A percentile compares a stretch with the other conserved stretches of the same genome.
Conservation (phyloP, 1,140 invertebrate species). For the Trichonephila clavata region DNA sequence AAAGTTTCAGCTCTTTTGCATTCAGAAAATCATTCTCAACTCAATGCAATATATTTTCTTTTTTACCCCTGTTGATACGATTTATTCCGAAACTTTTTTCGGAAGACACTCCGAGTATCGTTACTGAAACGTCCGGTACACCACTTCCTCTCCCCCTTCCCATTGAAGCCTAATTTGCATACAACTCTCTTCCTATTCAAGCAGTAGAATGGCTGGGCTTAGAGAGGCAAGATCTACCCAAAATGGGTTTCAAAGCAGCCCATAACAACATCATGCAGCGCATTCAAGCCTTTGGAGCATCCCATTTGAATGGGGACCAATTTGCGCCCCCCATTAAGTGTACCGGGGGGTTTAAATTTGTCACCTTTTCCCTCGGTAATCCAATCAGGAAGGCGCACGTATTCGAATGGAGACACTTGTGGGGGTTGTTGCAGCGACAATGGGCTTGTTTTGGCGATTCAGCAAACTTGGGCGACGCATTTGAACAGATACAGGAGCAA, state of each 20-base stretch:
- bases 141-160: background rate
- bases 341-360: constrained; percentile 62
- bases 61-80: background rate
- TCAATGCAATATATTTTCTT: too few relatives aligned
- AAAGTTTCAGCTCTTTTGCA: too few relatives aligned
- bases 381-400: constrained; percentile 61
- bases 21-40: too few relatives aligned
- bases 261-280: constrained; percentile 49
- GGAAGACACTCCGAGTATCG: background rate
- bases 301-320: constrained; percentile 65
- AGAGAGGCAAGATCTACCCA: constrained; percentile 2
- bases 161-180: constrained; percentile 38
- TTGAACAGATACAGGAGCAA: background rate
- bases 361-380: constrained; percentile 66
- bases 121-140: background rate
- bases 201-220: background rate
- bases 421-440: background rate
- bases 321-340: constrained; percentile 66
- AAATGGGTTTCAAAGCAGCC: constrained; percentile 73
- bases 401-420: background rate
- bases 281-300: background rate
- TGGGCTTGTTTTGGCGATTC: background rate
- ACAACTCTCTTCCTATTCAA: constrained; percentile 15
- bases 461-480: background rate
- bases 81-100: background rate